Percentiles rank a stretch among this genome's conserved stretches.
These are phyloP conservation scores for Synanceia verrucosa DNA, from an alignment of 2,797 vertebrate genomes.

Conservation along the genomic window DNA sequence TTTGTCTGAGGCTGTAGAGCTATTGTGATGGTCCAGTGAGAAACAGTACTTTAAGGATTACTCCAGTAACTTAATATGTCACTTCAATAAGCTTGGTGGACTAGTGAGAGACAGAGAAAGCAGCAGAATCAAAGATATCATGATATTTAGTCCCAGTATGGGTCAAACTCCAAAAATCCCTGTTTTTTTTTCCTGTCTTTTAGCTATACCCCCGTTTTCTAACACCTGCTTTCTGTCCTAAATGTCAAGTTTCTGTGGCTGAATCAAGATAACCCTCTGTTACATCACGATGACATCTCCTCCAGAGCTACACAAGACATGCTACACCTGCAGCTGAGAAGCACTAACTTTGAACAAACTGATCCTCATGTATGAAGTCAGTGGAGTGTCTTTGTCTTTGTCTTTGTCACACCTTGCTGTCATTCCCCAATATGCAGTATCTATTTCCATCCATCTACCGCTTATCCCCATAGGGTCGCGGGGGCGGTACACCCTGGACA, in stretches of 20 bases:
- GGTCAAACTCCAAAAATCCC: neutral
- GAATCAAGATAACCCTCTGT: neutral
- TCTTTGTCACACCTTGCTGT: neutral
- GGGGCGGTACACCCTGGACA: too few relatives aligned
- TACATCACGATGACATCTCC: neutral
- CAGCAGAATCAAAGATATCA: neutral
- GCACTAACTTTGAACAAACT: neutral
- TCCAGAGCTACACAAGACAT: neutral
- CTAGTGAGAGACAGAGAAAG: neutral
- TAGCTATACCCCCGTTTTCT: neutral
- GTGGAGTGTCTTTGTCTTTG: neutral
- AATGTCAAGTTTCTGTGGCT: neutral
- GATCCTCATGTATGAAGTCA: neutral
- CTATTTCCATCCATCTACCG: too few relatives aligned
- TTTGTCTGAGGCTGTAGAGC: constrained; percentile 3
- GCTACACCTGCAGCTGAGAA: neutral
- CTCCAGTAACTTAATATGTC: neutral
- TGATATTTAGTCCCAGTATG: neutral
- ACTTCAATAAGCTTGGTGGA: neutral
- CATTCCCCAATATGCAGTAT: neutral
- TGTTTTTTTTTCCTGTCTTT: neutral
- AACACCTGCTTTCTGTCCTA: neutral
- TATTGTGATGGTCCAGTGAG: neutral
- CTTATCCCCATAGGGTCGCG: too few relatives aligned
- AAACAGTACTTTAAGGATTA: neutral